These are phyloP conservation scores for Danio albolineatus DNA, from an alignment of 2,797 vertebrate species.

Conservation along the genomic window DNA sequence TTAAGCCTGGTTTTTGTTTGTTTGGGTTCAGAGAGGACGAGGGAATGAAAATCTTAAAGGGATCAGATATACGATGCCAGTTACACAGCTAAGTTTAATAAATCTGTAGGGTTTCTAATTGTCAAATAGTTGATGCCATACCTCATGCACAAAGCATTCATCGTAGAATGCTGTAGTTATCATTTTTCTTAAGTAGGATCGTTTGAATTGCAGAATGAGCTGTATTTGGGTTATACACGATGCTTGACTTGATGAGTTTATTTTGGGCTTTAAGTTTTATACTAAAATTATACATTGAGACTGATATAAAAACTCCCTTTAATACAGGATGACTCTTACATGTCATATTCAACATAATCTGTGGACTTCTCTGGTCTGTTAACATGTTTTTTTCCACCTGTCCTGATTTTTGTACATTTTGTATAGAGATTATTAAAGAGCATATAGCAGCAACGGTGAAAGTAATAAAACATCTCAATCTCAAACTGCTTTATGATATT, in stretches of 20 bases:
- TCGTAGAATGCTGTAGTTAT: background rate
- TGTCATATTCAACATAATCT: background rate
- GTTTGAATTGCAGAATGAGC: background rate
- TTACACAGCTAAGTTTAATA: background rate
- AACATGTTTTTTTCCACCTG: background rate
- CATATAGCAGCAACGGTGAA: slow-evolving; percentile 13
- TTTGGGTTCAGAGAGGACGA: background rate
- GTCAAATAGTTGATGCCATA: background rate
- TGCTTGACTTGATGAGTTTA: background rate
- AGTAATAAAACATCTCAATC: slow-evolving; percentile 8
- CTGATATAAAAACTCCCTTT: background rate
- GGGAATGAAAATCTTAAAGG: slow-evolving; percentile 2
- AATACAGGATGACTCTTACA: background rate
- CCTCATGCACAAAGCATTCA: background rate
- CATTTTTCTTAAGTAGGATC: background rate
- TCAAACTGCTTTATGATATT: background rate
- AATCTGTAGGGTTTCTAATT: background rate
- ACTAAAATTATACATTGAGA: background rate
- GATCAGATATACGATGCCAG: background rate
- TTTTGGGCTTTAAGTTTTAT: slow-evolving; percentile 6
- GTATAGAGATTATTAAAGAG: slow-evolving; percentile 28
- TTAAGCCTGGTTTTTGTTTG: slow-evolving; percentile 3
- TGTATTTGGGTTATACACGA: background rate
- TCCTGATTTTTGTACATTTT: slow-evolving; percentile 41
- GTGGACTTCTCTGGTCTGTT: background rate